Evolutionary conservation across 2,113 vertebrate genomes (phyloP), one percentile per base, ranked within the genome.

Genomic region (Actenoides hombroni): DNA sequence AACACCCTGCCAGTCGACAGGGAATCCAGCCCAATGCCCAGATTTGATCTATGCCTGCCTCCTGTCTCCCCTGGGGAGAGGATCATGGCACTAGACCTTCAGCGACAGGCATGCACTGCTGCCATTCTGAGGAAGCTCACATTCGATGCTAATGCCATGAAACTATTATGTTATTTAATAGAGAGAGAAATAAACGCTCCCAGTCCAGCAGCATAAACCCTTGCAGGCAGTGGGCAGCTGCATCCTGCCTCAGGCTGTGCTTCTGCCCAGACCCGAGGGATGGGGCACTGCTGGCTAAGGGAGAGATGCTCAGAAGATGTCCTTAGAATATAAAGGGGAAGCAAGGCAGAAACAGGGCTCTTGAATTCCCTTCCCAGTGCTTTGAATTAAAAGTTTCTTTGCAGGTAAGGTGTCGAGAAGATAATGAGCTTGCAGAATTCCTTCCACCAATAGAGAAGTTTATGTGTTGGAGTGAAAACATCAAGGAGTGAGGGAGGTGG

Each of bases 371-470:
- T 31, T 81, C 2, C 3, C 42, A 46, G 17, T 25, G n/a, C 25
- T 59, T 76, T 53, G 46, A 77, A 89, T 85, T 81, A 77, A 75
- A 97, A 97, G 95, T 95, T 97, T 96, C 69, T 91, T 86, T 84
- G 65, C 51, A 95, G 79, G 48, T 75, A 75, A 35, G 48, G 24
- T 57, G 48, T 40, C 51, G 53, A 64, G 83, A 88, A 83, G 53
- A 68, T 53, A 93, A 92, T 10, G 29, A 82, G 60, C 56, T 70
- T 83, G 71, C 5, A 3, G 59, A 60, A 95, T 90, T 81, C 51
- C 82, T 92, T 83, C 79, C 35, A 69, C 48, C 10, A 1, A 57
- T 6, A 48, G 42, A 88, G 91, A 93, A 89, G 83, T 92, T 92
- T 75, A 83, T 0, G 0, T 24, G 31, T 26, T 51, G 54, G 85